A percentile compares a stretch with the other conserved stretches of the same genome.
Conservation (phyloP, 2,113 vertebrate genomes). For the Menidia beryllina region DNA sequence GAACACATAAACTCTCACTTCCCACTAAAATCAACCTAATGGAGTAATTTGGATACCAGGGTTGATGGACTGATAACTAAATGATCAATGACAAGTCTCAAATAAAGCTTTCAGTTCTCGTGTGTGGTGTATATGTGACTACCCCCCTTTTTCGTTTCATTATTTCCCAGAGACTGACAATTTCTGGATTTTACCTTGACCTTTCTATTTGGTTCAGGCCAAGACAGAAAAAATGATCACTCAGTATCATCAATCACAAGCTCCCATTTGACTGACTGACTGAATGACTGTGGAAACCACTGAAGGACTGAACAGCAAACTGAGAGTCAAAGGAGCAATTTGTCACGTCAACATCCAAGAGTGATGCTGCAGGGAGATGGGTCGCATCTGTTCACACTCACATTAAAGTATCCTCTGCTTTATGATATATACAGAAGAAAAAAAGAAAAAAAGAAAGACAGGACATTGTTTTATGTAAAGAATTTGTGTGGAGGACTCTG, state of each 20-base stretch:
- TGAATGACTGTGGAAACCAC: constrained; percentile 40
- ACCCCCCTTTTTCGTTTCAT: neutral
- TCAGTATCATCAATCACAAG: constrained; percentile 25
- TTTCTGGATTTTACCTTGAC: neutral
- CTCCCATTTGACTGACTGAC: constrained; percentile 62
- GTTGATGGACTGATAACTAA: neutral
- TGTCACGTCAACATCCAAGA: constrained; percentile 51
- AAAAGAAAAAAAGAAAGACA: constrained; percentile 32
- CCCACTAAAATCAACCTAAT: neutral
- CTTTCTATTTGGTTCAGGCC: constrained; percentile 13
- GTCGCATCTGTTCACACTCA: constrained; percentile 31
- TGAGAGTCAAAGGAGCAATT: constrained; percentile 50
- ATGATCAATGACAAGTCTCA: neutral
- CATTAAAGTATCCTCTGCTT: constrained; percentile 27
- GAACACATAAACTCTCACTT: constrained; percentile 4
- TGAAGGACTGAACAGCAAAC: constrained; percentile 26
- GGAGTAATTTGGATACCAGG: neutral
- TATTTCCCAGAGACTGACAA: neutral
- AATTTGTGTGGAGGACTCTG: constrained; percentile 8
- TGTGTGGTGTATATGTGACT: neutral
- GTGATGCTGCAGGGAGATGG: constrained; percentile 15
- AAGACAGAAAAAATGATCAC: constrained; percentile 12
- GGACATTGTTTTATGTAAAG: neutral
- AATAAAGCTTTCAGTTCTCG: neutral
- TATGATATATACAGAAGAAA: constrained; percentile 6